Evolutionary conservation across 2,888 invertebrate species (phyloP), one percentile per base, ranked within the genome.

Genomic region (Coelopa pilipes): DNA sequence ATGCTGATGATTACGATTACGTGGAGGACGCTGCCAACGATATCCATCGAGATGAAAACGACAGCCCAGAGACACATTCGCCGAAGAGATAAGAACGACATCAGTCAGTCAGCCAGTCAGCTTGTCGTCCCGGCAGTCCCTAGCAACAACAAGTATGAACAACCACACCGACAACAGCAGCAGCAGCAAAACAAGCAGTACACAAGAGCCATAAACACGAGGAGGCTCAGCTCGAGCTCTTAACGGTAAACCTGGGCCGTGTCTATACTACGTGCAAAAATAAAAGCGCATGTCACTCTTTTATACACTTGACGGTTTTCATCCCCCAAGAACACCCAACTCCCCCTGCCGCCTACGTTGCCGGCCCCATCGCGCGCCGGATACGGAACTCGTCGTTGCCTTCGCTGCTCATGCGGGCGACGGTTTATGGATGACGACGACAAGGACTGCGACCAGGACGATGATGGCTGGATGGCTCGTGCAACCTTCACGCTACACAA

Each of bases 51-150:
- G 83, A 86, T 85, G 83, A 82, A 85, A 85, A 85, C 85, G 85
- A 86, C 85, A 86, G 85, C 86, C 86, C 81, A 85, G 84, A 86
- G 86, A 85, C 85, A 86, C 85, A 86, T 85, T 84, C 84, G 81
- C 78, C 80, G 79, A 78, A 79, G 72, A 75, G 74, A 78, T 76
- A 76, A 76, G 76, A 63, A 78, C 74, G 34, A 34, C 34, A 34
- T 34, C 34, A 34, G 34, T 34, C 34, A 34, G 34, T 7, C 34
- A 34, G 34, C 34, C 34, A 34, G 34, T 7, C 34, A 34, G 34
- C 34, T 34, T 34, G 34, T 34, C 34, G 34, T 34, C 34, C 34
- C 7, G 34, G 34, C 34, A 34, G 34, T 34, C 2, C 34, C 34
- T 7, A 34, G 7, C 2, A 34, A 60, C 17, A 75, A 72, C 69